A percentile compares a stretch with the other conserved stretches of the same genome.
phyloP scores from a whole-genome alignment of 2,113 vertebrate genomes.

The Tricholaema leucomelas region DNA sequence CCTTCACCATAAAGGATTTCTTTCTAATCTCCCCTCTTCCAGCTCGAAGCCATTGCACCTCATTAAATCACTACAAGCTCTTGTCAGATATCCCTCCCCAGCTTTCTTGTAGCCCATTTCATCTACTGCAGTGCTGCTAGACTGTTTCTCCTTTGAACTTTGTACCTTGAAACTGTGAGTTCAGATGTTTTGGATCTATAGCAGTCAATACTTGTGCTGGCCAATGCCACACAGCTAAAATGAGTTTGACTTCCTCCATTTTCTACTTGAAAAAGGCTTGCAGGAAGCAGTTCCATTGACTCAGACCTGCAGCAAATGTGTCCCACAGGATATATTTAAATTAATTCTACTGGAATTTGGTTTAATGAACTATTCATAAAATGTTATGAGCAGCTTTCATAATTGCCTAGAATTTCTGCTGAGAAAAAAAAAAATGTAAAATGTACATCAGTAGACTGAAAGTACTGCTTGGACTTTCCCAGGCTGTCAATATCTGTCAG shows the following conservation, averaged over 20 bases:
- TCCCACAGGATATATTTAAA: not conserved
- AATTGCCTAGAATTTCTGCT: not conserved
- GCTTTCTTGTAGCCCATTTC: too few relatives aligned
- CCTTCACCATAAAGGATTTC: too few relatives aligned
- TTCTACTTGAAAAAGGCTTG: not conserved
- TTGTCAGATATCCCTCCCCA: too few relatives aligned
- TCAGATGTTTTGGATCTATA: not conserved
- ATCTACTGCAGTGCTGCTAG: too few relatives aligned
- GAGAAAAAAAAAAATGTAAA: not conserved
- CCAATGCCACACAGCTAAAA: not conserved
- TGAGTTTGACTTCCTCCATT: not conserved
- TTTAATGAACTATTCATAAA: constrained; percentile 34
- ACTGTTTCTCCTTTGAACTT: not conserved
- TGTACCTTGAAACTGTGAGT: not conserved
- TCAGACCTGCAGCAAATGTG: not conserved
- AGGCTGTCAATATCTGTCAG: constrained; percentile 10
- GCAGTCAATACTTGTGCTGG: not conserved
- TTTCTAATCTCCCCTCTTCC: too few relatives aligned
- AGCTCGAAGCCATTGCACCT: too few relatives aligned
- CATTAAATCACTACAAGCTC: too few relatives aligned
- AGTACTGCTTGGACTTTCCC: not conserved
- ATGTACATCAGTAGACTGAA: not conserved
- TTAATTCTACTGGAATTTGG: constrained; percentile 3
- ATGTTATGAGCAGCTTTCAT: not conserved
- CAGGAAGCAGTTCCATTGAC: not conserved